phyloP scores from a whole-genome alignment of 2,797 vertebrate genomes.

The Gila robusta region DNA sequence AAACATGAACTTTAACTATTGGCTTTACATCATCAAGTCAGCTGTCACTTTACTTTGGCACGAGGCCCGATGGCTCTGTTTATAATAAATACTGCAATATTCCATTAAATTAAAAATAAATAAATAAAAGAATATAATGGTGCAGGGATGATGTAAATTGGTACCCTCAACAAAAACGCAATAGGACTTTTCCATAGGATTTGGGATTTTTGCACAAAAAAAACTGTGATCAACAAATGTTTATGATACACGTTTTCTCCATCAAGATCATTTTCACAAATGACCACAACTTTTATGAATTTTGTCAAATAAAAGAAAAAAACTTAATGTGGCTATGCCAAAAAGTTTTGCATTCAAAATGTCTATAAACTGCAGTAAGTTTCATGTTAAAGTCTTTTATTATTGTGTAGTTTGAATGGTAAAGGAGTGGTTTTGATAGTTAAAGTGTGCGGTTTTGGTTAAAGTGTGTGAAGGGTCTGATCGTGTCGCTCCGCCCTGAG shows the following conservation, averaged over 20 bases:
- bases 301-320: background rate
- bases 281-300: background rate
- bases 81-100: background rate
- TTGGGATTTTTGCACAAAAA: background rate
- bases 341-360: background rate
- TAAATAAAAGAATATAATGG: background rate
- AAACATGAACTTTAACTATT: too few species aligned
- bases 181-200: too few species aligned
- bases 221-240: too few species aligned
- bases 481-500: constrained; percentile 28
- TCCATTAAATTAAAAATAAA: too few species aligned
- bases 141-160: background rate
- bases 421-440: background rate
- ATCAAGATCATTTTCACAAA: background rate
- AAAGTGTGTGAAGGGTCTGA: constrained; percentile 24
- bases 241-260: too few species aligned
- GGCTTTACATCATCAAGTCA: too few species aligned
- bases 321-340: background rate
- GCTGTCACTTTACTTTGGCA: too few species aligned
- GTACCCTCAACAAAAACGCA: background rate
- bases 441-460: background rate
- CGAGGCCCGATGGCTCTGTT: too few species aligned
- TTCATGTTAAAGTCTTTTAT: background rate
- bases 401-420: background rate
- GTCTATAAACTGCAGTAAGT: background rate